A percentile compares a stretch with the other conserved stretches of the same genome.
phyloP scores from a whole-genome alignment of 2,113 vertebrate genomes.

The Oryzias melastigma region DNA sequence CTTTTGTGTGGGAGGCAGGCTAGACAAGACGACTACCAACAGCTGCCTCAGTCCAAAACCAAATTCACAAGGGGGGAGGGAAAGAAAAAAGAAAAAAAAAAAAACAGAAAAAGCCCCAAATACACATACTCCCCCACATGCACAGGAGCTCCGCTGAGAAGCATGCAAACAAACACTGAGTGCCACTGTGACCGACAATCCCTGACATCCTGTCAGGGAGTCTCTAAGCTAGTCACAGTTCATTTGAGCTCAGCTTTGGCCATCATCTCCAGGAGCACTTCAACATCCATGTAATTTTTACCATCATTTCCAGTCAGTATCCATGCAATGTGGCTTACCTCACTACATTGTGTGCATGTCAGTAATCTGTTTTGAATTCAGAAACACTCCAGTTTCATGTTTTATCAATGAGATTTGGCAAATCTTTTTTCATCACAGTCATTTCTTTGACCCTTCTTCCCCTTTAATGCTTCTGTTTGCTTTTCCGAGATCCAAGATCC shows the following conservation, averaged over 20 bases:
- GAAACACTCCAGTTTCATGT: too few relatives aligned
- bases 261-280: slow-evolving; percentile 7
- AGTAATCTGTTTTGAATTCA: too few relatives aligned
- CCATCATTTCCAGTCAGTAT: background rate
- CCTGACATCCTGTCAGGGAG: slow-evolving; percentile 61
- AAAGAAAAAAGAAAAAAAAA: background rate
- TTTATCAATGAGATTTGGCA: background rate
- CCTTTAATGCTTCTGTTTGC: slow-evolving; percentile 22
- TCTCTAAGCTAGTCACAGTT: slow-evolving; percentile 32
- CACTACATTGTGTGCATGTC: too few relatives aligned
- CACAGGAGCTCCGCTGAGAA: slow-evolving; percentile 48
- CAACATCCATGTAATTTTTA: slow-evolving; percentile 4
- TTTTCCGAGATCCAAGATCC: slow-evolving; percentile 14
- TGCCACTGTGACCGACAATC: slow-evolving; percentile 42
- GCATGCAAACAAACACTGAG: slow-evolving; percentile 40
- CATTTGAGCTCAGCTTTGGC: slow-evolving; percentile 30
- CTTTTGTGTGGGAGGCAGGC: slow-evolving; percentile 71
- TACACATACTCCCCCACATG: slow-evolving; percentile 48
- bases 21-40: slow-evolving; percentile 65
- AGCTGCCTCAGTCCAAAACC: slow-evolving; percentile 71
- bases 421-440: slow-evolving; percentile 1
- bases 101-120: slow-evolving; percentile 8
- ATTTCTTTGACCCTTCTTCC: slow-evolving; percentile 3
- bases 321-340: too few relatives aligned
- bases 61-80: slow-evolving; percentile 20